Evolutionary conservation across 2,888 invertebrate species (phyloP), one percentile per base, ranked within the genome.

Genomic region (Conchocele bisecta): DNA sequence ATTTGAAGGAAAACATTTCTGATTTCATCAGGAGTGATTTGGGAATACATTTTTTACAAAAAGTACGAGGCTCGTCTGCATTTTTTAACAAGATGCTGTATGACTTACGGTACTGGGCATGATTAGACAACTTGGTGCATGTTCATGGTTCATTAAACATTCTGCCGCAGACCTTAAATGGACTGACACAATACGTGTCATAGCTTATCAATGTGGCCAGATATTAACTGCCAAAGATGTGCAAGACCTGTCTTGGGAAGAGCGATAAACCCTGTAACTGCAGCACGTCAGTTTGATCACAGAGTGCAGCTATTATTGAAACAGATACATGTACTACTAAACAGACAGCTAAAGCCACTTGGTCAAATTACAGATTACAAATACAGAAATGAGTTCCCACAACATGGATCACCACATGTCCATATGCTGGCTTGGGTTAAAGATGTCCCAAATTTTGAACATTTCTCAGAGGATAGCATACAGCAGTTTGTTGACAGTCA

Each of bases 161-260:
- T 79, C 79, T 33, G 81, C 83, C 7, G 77, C 82, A 39, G 85
- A 84, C 44, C 68, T 72, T 5, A 70, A 79, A 37, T 85, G 84
- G 83, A 29, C 59, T 20, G 84, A 85, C 42, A 68, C 82, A 17
- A 56, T 85, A 5, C 50, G 58, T 31, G 56, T 68, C 24, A 79
- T 85, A 22, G 61, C 60, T n/a, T 58, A 59, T 48, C 77, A 71
- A 59, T 71, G 69, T 46, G 66, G 74, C 3, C 20, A 35, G 7
- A 29, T 64, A 9, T 29, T 67, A 65, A 48, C 54, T 48, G 44
- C 51, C 42, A 53, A 66, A 29, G 60, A 75, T 31, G 56, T 72
- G n/a, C 39, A 56, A 33, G 35, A 22, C 44, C n/a, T 75, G 26
- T 54, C 71, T 28, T 78, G 75, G 65, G 61, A 78, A 63, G 48